phyloP scores from a whole-genome alignment of 2,888 invertebrate genomes.

The Phaedon cochleariae region DNA sequence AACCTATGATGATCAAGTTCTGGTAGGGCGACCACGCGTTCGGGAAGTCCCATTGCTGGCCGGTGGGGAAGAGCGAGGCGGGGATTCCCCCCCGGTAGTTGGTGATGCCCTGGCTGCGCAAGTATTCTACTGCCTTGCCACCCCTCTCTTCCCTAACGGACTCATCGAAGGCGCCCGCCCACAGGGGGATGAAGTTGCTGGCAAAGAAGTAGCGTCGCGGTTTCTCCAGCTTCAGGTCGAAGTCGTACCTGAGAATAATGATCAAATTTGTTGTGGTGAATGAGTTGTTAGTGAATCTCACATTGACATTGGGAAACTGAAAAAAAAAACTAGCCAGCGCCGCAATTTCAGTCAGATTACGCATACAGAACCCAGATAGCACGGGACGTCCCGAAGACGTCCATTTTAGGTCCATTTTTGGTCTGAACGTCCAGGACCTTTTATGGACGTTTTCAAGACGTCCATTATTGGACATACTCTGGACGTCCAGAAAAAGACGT shows the following conservation, averaged over 20 bases:
- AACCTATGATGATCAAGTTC: conserved; percentile 74
- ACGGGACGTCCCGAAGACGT: too few relatives aligned
- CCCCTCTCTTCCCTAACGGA: conserved; percentile 51
- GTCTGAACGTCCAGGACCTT: too few relatives aligned
- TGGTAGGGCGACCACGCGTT: conserved; percentile 89
- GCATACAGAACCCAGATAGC: too few relatives aligned
- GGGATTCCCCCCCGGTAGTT: conserved; percentile 73
- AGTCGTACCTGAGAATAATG: conserved; percentile 65
- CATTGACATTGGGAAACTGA: too few relatives aligned
- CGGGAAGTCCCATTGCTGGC: conserved; percentile 84
- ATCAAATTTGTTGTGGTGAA: too few relatives aligned
- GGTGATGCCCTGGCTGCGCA: conserved; percentile 60
- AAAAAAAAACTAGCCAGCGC: too few relatives aligned
- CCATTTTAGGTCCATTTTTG: too few relatives aligned
- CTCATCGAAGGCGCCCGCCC: conserved; percentile 66
- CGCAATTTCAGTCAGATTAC: too few relatives aligned
- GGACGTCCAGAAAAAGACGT: too few relatives aligned
- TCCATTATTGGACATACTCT: too few relatives aligned
- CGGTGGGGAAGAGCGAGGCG: conserved; percentile 66
- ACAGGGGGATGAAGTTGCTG: conserved; percentile 76
- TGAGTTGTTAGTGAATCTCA: too few relatives aligned
- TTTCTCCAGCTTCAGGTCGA: conserved; percentile 66
- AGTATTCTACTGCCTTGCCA: conserved; percentile 65
- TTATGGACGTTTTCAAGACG: too few relatives aligned
- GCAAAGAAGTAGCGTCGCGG: conserved; percentile 73